Conservation (phyloP, 2,113 vertebrate species). For the Elanus axillaris region DNA sequence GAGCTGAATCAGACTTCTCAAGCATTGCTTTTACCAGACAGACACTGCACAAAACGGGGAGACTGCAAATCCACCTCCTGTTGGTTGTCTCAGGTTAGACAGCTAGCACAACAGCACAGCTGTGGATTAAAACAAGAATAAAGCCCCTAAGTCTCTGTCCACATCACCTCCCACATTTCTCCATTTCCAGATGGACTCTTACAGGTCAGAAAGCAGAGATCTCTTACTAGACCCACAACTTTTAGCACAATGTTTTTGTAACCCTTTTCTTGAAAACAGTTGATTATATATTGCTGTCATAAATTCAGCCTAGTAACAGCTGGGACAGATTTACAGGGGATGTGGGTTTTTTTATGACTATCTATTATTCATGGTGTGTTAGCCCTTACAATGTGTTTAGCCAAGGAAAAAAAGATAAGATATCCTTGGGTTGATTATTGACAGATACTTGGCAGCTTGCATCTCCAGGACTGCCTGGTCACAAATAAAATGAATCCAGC, state of each 20-base stretch:
- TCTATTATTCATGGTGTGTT: constrained; percentile 61
- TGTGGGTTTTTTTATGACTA: constrained; percentile 26
- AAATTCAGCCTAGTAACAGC: constrained; percentile 62
- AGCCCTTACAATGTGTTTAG: constrained; percentile 60
- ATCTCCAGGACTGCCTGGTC: not conserved
- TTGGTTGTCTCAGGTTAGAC: not conserved
- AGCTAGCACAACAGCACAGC: not conserved
- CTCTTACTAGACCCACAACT: not conserved
- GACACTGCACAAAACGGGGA: not conserved
- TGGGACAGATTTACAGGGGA: constrained; percentile 62
- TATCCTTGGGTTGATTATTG: constrained; percentile 66
- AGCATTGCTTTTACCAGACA: not conserved
- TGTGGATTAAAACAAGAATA: not conserved
- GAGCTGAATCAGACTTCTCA: not conserved
- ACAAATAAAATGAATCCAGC: constrained; percentile 42
- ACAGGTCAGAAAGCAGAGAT: not conserved
- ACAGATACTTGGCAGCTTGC: constrained; percentile 55
- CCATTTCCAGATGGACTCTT: not conserved
- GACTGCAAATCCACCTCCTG: not conserved
- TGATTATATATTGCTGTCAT: constrained; percentile 48
- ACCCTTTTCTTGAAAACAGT: constrained; percentile 35
- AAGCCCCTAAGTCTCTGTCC: not conserved
- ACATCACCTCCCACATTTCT: not conserved
- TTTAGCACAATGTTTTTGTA: not conserved
- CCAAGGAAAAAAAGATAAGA: constrained; percentile 47